Base-by-base conservation (phyloP, 2,888 invertebrate species). In the Harpagoxenus sublaevis region DNA sequence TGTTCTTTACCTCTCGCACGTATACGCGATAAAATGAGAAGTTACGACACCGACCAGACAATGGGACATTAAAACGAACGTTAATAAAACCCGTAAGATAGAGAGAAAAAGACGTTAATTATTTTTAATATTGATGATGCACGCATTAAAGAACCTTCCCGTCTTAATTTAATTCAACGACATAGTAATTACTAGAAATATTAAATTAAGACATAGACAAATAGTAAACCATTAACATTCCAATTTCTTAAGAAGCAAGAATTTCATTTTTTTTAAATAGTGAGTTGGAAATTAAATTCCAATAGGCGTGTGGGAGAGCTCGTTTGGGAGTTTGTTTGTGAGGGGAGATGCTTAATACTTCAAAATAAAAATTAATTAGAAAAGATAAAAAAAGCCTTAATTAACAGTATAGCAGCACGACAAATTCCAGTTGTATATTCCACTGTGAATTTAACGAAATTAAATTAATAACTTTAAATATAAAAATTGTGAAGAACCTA, bases 21-120 rank as follows among this genome's bases (percentile, higher is more conserved):
- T 79, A 66, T 68, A 73, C 18, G 28, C 73, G 39, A 81, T 81
- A 60, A 71, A 73, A 42, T 23, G 45, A 73, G 18, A 73, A 73
- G 28, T 73, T 73, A 81, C 9, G 60, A 48, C 18, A 28, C 8
- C 23, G 31, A 39, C 55, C 53, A 48, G 23, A 35, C 48, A 73
- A 60, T 60, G 60, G 12, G 23, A 60, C 57, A 23, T 81, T 39
- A 60, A 81, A 71, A 60, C 35, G 9, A 48, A 5, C 18, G 18
- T 71, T 71, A 48, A 35, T 79, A 48, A 60, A 73, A 73, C 5
- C 8, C 12, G 18, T 55, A 57, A 70, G 23, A 15, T n/a, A 9
- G 10, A 79, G 28, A 48, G 23, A 45, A 35, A 79, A 55, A 48
- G 23, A 71, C 31, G 4, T 68, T 55, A 77, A 66, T 68, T 78